A percentile compares a stretch with the other conserved stretches of the same genome.
These are phyloP conservation scores for Pristionchus entomophagus DNA, from an alignment of 2,888 invertebrate genomes.

Conservation along the genomic window DNA sequence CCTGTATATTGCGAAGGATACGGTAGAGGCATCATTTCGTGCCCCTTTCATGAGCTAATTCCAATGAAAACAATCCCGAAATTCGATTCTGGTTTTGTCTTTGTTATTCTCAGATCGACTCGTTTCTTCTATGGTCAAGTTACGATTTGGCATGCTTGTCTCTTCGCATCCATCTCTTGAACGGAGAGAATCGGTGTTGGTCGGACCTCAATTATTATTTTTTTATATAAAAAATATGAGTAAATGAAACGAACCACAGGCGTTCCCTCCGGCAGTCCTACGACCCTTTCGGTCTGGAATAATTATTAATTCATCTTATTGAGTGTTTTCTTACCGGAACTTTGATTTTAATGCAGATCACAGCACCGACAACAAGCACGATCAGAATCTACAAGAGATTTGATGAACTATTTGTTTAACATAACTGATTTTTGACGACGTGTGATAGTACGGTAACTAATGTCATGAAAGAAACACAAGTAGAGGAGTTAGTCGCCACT, in stretches of 20 bases:
- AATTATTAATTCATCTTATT: background rate
- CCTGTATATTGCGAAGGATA: too few relatives aligned
- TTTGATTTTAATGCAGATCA: background rate
- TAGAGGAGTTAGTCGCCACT: too few relatives aligned
- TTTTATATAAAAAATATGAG: background rate
- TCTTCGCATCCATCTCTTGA: background rate
- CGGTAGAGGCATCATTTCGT: too few relatives aligned
- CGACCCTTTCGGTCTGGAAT: background rate
- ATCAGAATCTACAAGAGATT: background rate
- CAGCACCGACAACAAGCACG: background rate
- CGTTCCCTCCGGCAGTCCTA: background rate
- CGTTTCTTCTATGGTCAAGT: background rate
- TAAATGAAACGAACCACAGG: background rate
- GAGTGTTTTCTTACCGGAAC: background rate
- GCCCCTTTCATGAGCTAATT: too few relatives aligned
- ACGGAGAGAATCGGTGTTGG: background rate
- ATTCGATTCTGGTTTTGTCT: conserved; percentile 18
- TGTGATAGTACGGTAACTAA: too few relatives aligned
- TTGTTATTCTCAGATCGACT: background rate
- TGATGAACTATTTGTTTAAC: too few relatives aligned
- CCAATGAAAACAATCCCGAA: too few relatives aligned
- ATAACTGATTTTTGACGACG: too few relatives aligned
- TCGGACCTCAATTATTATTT: background rate
- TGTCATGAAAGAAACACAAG: too few relatives aligned
- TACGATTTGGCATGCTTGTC: background rate